Base-by-base conservation (phyloP, 1,140 invertebrate species). In the Cylas formicarius region DNA sequence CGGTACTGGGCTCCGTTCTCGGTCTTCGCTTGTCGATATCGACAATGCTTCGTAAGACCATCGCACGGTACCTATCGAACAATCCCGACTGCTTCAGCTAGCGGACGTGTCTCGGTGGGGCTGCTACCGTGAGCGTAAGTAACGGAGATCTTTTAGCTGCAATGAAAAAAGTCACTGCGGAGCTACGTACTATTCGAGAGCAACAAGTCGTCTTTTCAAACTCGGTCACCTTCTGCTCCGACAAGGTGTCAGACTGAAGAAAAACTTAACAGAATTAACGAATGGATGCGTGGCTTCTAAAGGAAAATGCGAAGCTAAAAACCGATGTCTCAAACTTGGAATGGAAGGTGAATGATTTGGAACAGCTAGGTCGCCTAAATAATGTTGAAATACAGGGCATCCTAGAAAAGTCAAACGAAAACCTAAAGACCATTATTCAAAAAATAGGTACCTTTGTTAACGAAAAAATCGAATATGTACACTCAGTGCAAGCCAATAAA, bases 211-310 rank as follows among this genome's bases (percentile, higher is more conserved):
- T 8, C 17, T 17, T 40, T 40, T 27, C 29, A 10, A 13, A 23
- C 23, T 40, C 23, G 7, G 37, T 40, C n/a, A 40, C 27, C 29
- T 40, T 40, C 19, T 40, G 37, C 18, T 16, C 13, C 4, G 29
- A 40, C 37, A 40, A 40, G 29, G 29, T 40, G 8, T 10, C 37
- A 8, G 37, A 40, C 19, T 40, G 21, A 26, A 16, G 29, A 40
- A 13, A n/a, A 23, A 26, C n/a, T 40, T 40, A 8, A 8, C 8
- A 40, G n/a, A 10, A 14, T 26, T 2, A 40, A 40, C n/a, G 37
- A 40, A 8, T 26, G 29, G 17, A 28, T 40, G 23, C 9, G 18
- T 16, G 22, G 29, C 19, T 27, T n/a, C n/a, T 28, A 10, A 40
- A 11, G 8, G 24, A 17, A 14, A 40, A 40, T 13, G 29, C 2